A percentile compares a stretch with the other conserved stretches of the same genome.
Conservation (phyloP, 2,797 vertebrate species). For the Picus viridis region DNA sequence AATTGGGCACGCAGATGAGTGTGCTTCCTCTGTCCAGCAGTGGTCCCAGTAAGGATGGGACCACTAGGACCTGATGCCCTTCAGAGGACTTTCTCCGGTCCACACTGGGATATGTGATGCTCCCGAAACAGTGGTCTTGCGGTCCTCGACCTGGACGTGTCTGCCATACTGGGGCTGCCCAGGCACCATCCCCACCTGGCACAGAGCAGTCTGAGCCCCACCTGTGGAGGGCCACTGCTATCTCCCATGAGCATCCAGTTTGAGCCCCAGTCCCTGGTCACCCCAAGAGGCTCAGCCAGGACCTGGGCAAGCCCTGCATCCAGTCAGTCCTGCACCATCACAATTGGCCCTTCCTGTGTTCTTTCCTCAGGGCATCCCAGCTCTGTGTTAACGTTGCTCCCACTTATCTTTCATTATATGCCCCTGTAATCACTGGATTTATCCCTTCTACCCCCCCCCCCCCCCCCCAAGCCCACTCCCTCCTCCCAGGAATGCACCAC, state of each 20-base stretch:
- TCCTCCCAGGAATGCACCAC: background rate
- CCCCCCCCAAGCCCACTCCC: background rate
- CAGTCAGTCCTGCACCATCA: background rate
- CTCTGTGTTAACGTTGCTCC: background rate
- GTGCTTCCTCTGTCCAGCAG: background rate
- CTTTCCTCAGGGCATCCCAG: background rate
- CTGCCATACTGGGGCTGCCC: background rate
- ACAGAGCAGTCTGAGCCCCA: rapidly evolving
- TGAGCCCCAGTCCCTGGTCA: background rate
- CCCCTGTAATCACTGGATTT: background rate
- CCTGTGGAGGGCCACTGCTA: background rate
- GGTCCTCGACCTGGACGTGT: background rate
- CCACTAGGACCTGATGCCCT: background rate
- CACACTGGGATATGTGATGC: rapidly evolving
- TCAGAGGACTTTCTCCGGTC: background rate
- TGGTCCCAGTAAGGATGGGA: background rate
- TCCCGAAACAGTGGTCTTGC: background rate
- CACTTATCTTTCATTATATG: background rate
- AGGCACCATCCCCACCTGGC: too few relatives aligned
- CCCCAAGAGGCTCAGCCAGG: background rate
- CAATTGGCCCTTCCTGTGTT: background rate
- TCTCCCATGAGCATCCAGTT: background rate
- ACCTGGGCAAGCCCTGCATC: background rate
- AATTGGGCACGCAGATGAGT: rapidly evolving
- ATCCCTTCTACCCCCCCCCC: background rate